Base-by-base conservation (phyloP, 2,888 invertebrate genomes). In the Xylota sylvarum region DNA sequence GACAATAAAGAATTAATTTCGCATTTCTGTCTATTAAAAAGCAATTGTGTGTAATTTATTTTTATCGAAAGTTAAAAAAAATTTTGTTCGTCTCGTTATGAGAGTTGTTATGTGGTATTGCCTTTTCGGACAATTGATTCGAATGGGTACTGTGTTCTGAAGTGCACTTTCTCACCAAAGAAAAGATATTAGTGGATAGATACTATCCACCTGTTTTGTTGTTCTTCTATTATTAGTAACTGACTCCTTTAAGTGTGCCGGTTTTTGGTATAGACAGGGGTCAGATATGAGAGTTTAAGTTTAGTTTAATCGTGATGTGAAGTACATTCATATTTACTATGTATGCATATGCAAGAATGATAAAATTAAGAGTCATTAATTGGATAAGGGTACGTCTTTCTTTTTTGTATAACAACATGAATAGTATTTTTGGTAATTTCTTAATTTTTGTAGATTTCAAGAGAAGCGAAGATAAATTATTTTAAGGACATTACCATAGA, bases 1-100 rank as follows among this genome's bases (percentile, higher is more conserved):
- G n/a, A 6, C 40, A 74, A 60, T 35, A 19, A 35, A 46, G 2
- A 67, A 52, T 67, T 67, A 52, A 52, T 52, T 14, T 52, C 52
- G 37, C 50, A 67, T 52, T 67, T 37, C 9, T n/a, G 37, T 30
- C 30, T 27, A 73, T 73, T 62, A 62, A 73, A 48, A 40, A 40
- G 30, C 50, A 73, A 52, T 73, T 73, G 48, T 27, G 35, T 9
- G 14, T n/a, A 72, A 73, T 62, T 73, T 62, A 40, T 62, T 62
- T 62, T 17, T 48, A 73, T 50, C 27, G 27, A 32, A 27, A 60
- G 5, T 35, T 10, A 43, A 58, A 23, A 23, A 23, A n/a, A n/a
- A n/a, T 19, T n/a, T n/a, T 35, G 5, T 17, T n/a, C 19, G 30
- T 14, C 46, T 9, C 35, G 9, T 32, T 6, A 43, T 37, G 58